Conservation (phyloP, 2,888 invertebrate genomes). For the Philhelius pedissequus region DNA sequence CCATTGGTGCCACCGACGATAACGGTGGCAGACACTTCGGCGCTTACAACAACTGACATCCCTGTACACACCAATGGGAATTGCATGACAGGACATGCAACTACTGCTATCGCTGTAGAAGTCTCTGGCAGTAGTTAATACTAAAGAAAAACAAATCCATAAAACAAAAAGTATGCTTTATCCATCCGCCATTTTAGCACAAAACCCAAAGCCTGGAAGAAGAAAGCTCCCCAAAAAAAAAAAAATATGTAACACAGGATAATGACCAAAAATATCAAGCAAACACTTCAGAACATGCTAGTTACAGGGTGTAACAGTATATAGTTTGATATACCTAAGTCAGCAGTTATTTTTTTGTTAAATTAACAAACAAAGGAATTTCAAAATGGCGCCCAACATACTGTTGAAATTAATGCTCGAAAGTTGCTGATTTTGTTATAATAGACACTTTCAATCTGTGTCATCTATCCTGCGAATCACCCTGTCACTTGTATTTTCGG, state of each 20-base stretch:
- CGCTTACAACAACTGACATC: slow-evolving; percentile 42
- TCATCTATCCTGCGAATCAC: background rate
- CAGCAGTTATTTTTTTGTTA: too few relatives aligned
- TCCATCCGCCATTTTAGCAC: background rate
- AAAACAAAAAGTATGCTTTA: background rate
- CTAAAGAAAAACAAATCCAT: slow-evolving; percentile 24
- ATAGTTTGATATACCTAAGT: background rate
- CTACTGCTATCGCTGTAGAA: slow-evolving; percentile 52
- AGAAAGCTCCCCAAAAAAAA: slow-evolving; percentile 45
- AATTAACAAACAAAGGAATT: background rate
- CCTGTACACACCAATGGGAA: slow-evolving; percentile 52
- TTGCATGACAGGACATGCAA: slow-evolving; percentile 64
- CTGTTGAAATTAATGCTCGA: background rate
- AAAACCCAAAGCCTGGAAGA: slow-evolving; percentile 7
- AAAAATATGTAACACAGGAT: slow-evolving; percentile 29
- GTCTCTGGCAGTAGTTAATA: slow-evolving; percentile 70
- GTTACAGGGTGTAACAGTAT: background rate
- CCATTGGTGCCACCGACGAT: slow-evolving; percentile 50
- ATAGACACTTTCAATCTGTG: background rate
- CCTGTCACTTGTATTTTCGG: background rate
- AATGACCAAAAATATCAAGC: slow-evolving; percentile 37
- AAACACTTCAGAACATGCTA: background rate
- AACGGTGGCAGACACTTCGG: slow-evolving; percentile 38
- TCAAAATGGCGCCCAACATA: background rate
- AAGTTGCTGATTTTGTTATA: background rate